Conservation (phyloP, 2,888 invertebrate genomes). For the Lasius fuliginosus region DNA sequence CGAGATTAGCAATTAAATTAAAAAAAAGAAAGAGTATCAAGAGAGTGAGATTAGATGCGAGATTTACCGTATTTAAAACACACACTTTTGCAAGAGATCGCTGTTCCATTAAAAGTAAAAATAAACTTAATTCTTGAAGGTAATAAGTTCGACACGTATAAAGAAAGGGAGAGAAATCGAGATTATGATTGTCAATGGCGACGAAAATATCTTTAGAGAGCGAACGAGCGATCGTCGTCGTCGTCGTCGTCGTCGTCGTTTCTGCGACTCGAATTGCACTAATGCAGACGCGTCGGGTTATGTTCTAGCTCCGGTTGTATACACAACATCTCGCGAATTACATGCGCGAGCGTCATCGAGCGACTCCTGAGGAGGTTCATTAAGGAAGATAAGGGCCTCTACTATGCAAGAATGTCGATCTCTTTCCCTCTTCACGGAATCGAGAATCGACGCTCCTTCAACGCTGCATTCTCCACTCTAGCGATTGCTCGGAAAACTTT, state of each 20-base stretch:
- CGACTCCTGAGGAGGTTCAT: slow-evolving; percentile 59
- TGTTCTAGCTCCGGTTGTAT: slow-evolving; percentile 53
- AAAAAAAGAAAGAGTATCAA: background rate
- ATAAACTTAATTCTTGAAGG: background rate
- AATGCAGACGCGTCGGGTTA: slow-evolving; percentile 52
- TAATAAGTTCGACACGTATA: background rate
- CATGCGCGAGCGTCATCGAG: slow-evolving; percentile 61
- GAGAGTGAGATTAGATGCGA: background rate
- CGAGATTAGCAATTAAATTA: background rate
- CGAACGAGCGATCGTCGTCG: slow-evolving; percentile 8
- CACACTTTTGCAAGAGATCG: background rate
- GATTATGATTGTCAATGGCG: slow-evolving; percentile 49
- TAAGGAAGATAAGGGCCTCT: slow-evolving; percentile 67
- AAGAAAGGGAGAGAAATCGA: slow-evolving; percentile 7
- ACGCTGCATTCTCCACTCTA: slow-evolving; percentile 7
- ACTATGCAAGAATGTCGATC: slow-evolving; percentile 48
- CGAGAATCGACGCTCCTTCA: slow-evolving; percentile 38
- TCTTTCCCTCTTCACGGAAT: slow-evolving; percentile 53
- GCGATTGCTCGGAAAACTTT: slow-evolving; percentile 45
- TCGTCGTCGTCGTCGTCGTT: background rate
- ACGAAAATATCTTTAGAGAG: slow-evolving; percentile 53
- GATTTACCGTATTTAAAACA: background rate
- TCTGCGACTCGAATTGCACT: slow-evolving; percentile 52
- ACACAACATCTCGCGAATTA: slow-evolving; percentile 64
- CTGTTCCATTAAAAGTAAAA: slow-evolving; percentile 1